Base-by-base conservation (phyloP, 2,113 vertebrate genomes). In the Macrotis lagotis region DNA sequence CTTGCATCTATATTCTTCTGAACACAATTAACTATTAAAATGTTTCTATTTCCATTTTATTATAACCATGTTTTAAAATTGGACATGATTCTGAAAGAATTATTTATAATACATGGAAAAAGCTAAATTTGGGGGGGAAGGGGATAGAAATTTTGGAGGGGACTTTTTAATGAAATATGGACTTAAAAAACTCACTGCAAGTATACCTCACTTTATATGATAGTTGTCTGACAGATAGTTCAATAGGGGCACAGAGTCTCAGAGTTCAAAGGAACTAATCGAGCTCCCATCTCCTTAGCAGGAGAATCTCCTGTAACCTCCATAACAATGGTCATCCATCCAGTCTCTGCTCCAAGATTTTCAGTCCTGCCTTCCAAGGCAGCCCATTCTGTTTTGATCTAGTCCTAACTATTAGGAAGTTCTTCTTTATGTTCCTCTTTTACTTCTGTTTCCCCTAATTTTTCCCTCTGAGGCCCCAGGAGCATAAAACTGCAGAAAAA, bases 181-280 rank as follows among this genome's bases (percentile, higher is more conserved):
- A 89, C 51, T 93, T 94, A 93, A 47, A 91, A 93, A 94, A 48
- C 92, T 74, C 48, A 92, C 19, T 92, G 49, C 9, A 93, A 50
- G 25, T 55, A 0, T 83, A 37, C 94, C 94, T 93, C 47, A 90
- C 93, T 96, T 95, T 94, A 96, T 94, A 90, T 95, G 89, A 53
- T 52, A 10, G 66, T 83, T 83, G 19, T 83, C 66, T 83, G n/a
- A 83, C 14, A n/a, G 59, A 16, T 19, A 19, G 5, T n/a, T 14
- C 16, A 1, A n/a, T 66, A 66, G 66, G 66, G 22, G 16, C 66
- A 74, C 14, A 83, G n/a, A 74, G 7, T 44, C 66, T 83, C 66
- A 74, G 31, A 44, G 14, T 8, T 74, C 14, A 74, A 74, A 74
- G 66, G 10, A 5, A 74, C 66, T 19, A 37, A 4, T 19, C 37